A percentile compares a stretch with the other conserved stretches of the same genome.
Evolutionary conservation across 2,113 vertebrate species (phyloP).

Genomic region (Rhabdornis inornatus): DNA sequence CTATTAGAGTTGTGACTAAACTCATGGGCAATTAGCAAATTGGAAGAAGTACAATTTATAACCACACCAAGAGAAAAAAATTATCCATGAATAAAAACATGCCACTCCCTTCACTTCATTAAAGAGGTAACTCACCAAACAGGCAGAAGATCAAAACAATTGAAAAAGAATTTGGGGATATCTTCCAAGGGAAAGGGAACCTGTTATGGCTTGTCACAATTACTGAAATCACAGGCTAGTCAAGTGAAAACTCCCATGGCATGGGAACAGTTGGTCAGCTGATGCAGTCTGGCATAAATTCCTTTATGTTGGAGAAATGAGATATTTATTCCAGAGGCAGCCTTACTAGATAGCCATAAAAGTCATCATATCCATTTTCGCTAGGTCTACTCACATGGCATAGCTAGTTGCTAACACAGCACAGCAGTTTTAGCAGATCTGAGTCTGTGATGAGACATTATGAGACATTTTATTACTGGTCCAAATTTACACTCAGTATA

Average conservation of each 20-base stretch:
- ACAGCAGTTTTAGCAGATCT: not conserved
- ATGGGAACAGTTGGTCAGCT: not conserved
- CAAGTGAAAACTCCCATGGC: not conserved
- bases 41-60: conserved; percentile 27
- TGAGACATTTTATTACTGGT: not conserved
- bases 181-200: conserved; percentile 10
- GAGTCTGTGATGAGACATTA: not conserved
- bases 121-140: conserved; percentile 14
- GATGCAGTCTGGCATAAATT: not conserved
- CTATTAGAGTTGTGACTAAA: not conserved
- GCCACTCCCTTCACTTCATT: conserved; percentile 44
- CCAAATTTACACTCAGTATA: not conserved
- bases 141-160: conserved; percentile 49
- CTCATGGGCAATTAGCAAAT: not conserved
- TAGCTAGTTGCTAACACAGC: not conserved
- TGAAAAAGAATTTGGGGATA: conserved; percentile 7
- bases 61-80: not conserved
- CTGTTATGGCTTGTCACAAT: conserved; percentile 18
- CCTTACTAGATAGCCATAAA: not conserved
- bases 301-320: not conserved
- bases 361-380: not conserved
- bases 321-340: not conserved
- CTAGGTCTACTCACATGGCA: not conserved
- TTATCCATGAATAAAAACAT: not conserved
- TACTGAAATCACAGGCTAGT: not conserved